phyloP scores from a whole-genome alignment of 2,113 vertebrate genomes.

The Sterrhoptilus dennistouni region DNA sequence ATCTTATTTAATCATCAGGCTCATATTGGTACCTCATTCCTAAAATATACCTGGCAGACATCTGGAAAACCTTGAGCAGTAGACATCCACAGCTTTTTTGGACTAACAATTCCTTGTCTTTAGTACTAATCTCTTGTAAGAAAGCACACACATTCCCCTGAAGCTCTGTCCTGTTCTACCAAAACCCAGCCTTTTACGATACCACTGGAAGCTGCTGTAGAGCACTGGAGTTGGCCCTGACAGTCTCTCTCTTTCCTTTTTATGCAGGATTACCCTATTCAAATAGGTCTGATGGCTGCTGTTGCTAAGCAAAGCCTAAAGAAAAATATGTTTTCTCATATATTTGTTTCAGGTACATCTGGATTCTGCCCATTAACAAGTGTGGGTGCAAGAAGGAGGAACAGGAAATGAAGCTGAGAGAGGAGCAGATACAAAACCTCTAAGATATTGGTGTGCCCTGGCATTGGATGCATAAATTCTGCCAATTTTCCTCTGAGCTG shows the following conservation, averaged over 20 bases:
- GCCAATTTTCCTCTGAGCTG: neutral
- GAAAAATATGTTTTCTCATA: neutral
- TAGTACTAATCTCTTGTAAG: neutral
- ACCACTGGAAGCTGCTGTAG: neutral
- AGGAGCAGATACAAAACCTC: neutral
- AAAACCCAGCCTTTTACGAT: neutral
- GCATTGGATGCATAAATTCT: neutral
- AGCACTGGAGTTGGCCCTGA: neutral
- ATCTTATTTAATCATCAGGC: neutral
- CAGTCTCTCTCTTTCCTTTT: neutral
- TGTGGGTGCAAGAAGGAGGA: neutral
- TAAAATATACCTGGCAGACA: neutral
- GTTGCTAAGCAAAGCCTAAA: neutral
- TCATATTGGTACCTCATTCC: neutral
- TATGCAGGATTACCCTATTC: neutral
- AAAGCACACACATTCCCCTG: neutral
- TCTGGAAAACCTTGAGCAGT: neutral
- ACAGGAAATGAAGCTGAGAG: neutral
- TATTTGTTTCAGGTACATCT: neutral
- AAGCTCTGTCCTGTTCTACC: neutral
- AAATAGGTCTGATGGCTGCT: neutral
- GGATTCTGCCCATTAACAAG: neutral
- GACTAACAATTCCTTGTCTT: neutral
- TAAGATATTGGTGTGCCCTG: neutral
- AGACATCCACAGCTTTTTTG: neutral